phyloP scores from a whole-genome alignment of 2,797 vertebrate genomes.

The Manis crassicaudata region DNA sequence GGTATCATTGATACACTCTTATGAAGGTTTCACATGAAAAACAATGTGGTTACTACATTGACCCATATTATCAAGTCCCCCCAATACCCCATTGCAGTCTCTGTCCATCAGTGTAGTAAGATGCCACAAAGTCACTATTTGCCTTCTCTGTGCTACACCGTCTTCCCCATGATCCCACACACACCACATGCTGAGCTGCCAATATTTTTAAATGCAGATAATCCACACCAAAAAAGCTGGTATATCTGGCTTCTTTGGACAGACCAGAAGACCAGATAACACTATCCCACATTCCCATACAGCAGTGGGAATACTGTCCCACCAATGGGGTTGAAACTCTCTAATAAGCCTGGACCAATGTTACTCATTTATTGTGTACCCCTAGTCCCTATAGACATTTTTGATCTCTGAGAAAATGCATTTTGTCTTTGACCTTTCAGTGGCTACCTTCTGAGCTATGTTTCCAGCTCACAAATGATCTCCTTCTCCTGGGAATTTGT shows the following conservation, averaged over 20 bases:
- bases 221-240: neutral
- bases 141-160: too few species aligned
- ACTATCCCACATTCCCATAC: neutral
- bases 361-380: fast-evolving
- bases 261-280: neutral
- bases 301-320: neutral
- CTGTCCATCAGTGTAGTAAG: too few species aligned
- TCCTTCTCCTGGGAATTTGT: neutral
- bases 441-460: neutral
- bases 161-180: too few species aligned
- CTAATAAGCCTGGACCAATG: too few species aligned
- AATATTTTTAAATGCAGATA: neutral
- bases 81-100: too few species aligned
- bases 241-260: neutral
- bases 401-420: neutral
- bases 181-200: too few species aligned
- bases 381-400: neutral
- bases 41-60: too few species aligned
- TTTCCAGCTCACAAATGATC: neutral
- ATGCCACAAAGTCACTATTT: too few species aligned
- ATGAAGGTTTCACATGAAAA: too few species aligned
- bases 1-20: too few species aligned
- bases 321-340: neutral
- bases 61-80: too few species aligned
- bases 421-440: neutral